Conservation (phyloP, 1,140 invertebrate species). For the Calliopsis andreniformis region DNA sequence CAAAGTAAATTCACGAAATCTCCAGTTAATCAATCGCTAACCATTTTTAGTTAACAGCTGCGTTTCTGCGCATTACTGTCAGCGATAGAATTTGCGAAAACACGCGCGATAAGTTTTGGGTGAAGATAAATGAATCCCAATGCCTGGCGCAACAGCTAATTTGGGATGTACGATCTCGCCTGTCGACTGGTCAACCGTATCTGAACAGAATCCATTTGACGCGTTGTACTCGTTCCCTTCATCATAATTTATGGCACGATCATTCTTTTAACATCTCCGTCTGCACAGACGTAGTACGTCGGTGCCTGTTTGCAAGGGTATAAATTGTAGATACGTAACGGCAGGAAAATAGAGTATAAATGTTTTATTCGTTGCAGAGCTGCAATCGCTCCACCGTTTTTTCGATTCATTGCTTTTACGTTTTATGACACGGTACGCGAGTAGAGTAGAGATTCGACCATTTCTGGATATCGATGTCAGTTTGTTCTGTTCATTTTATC, state of each 20-base stretch:
- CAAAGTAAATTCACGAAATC: too few relatives aligned
- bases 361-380: too few relatives aligned
- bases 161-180: slow-evolving; percentile 27
- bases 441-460: too few relatives aligned
- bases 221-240: slow-evolving; percentile 7
- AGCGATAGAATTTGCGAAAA: slow-evolving; percentile 25
- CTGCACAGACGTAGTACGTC: neutral
- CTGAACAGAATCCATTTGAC: neutral
- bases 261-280: slow-evolving; percentile 22
- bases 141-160: slow-evolving; percentile 25
- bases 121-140: slow-evolving; percentile 51
- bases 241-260: slow-evolving; percentile 27
- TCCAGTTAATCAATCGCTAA: neutral
- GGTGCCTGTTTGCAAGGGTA: neutral
- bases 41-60: neutral
- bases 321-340: too few relatives aligned
- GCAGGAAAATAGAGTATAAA: too few relatives aligned
- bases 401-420: too few relatives aligned
- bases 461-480: too few relatives aligned
- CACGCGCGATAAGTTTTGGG: slow-evolving; percentile 31
- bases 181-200: slow-evolving; percentile 5
- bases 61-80: neutral
- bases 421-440: too few relatives aligned
- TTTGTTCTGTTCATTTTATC: too few relatives aligned
- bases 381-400: too few relatives aligned